phyloP scores from a whole-genome alignment of 2,888 invertebrate genomes.

The Eurois occulta region DNA sequence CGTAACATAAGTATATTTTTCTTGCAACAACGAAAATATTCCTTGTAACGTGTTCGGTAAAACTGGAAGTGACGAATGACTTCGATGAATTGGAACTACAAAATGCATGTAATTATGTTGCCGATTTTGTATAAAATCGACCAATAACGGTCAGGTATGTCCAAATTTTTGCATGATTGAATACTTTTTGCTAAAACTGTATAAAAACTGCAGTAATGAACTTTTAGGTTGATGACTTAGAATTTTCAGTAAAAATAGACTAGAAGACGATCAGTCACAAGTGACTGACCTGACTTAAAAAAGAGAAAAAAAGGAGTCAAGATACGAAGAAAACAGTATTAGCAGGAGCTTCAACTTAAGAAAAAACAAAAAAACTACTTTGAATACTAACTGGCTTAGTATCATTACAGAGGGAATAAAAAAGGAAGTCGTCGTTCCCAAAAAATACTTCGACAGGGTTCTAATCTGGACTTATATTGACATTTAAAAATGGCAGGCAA shows the following conservation, averaged over 20 bases:
- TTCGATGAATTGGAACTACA: slow-evolving; percentile 65
- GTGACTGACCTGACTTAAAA: background rate
- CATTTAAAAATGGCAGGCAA: slow-evolving; percentile 17
- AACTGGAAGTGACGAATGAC: slow-evolving; percentile 74
- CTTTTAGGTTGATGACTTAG: slow-evolving; percentile 17
- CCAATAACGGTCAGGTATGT: slow-evolving; percentile 10
- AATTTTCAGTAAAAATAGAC: slow-evolving; percentile 8
- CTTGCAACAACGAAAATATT: slow-evolving; percentile 31
- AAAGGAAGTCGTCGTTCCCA: background rate
- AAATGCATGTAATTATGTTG: slow-evolving; percentile 33
- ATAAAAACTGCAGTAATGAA: slow-evolving; percentile 32
- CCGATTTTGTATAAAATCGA: slow-evolving; percentile 16
- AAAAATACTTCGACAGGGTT: background rate
- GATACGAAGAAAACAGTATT: background rate
- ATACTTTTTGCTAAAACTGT: slow-evolving; percentile 38
- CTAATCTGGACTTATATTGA: slow-evolving; percentile 22
- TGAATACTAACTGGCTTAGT: background rate
- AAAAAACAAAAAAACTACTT: background rate
- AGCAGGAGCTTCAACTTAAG: background rate
- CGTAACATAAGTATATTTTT: slow-evolving; percentile 39
- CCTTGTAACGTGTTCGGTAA: slow-evolving; percentile 49
- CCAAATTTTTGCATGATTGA: background rate
- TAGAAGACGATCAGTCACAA: background rate
- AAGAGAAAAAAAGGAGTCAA: background rate
- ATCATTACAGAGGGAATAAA: background rate